Evolutionary conservation across 2,113 vertebrate species (phyloP).

Genomic region (Perccottus glenii): DNA sequence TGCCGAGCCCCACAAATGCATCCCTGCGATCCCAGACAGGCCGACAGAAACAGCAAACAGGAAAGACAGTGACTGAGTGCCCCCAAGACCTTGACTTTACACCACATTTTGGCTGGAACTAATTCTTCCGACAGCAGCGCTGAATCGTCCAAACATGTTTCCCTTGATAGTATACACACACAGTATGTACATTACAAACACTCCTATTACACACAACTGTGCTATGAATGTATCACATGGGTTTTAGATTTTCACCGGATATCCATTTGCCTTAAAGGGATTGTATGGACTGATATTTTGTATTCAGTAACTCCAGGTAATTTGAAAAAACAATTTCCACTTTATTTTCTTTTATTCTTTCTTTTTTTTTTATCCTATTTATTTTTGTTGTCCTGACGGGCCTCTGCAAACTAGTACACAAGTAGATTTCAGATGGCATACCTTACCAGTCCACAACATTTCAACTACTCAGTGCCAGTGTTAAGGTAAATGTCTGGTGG

Average conservation of each 20-base stretch:
- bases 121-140: constrained; percentile 65
- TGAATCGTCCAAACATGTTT: constrained; percentile 59
- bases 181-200: constrained; percentile 8
- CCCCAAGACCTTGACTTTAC: constrained; percentile 22
- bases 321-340: constrained; percentile 56
- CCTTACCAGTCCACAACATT: constrained; percentile 39
- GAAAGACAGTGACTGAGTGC: constrained; percentile 43
- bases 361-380: constrained; percentile 66
- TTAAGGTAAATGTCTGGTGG: constrained; percentile 31
- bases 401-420: constrained; percentile 60
- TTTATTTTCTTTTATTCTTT: constrained; percentile 47
- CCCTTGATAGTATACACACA: constrained; percentile 16
- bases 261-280: constrained; percentile 77
- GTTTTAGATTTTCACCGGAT: constrained; percentile 57
- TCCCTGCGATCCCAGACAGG: constrained; percentile 73
- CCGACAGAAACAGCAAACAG: constrained; percentile 57
- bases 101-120: constrained; percentile 51
- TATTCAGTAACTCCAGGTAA: constrained; percentile 62
- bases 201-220: constrained; percentile 47
- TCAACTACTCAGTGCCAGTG: constrained; percentile 29
- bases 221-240: constrained; percentile 72
- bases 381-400: constrained; percentile 67
- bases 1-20: constrained; percentile 84
- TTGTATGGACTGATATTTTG: constrained; percentile 63
- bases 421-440: constrained; percentile 51